Evolutionary conservation across 2,888 invertebrate species (phyloP), one percentile per base, ranked within the genome.

Genomic region (Orchesella flavescens): DNA sequence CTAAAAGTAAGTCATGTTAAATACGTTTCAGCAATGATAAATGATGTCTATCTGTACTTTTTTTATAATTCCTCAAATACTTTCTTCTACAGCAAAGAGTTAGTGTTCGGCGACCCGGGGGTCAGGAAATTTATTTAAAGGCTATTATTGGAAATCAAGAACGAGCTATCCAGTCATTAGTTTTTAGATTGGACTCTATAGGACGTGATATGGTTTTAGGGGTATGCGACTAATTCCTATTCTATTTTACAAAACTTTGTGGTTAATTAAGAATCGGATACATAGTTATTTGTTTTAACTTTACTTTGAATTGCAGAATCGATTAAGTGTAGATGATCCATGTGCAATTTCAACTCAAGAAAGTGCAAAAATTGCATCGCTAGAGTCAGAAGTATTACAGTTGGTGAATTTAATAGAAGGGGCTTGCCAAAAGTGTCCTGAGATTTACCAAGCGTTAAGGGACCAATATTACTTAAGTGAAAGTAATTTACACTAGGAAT

Each of bases 121-220:
- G 83, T 3, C 86, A 85, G 46, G 87, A 87, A 63, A 78, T 74
- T 53, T 19, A 85, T 1, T 63, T 86, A n/a, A 87, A 87, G 57
- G 86, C 87, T 3, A 81, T 87, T 0, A 87, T 87, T 53, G 87
- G 87, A 12, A 85, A 83, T 49, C 86, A 86, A 65, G 86, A 86
- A 69, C 55, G 78, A 46, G 73, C 74, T 0, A 82, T 86, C 55
- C 86, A 84, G 49, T 84, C 83, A 1, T 59, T 86, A 0, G 66
- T 83, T 23, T 73, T 44, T 15, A 77, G 82, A 55, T n/a, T 86
- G 24, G 85, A 86, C 12, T 77, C 59, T 1, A 57, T 78, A 2
- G 78, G 75, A 66, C 63, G 84, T 7, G 84, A 84, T 44, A 71
- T 80, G 13, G 44, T 84, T 21, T 59, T 84, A 44, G 79, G 65